Evolutionary conservation across 2,797 vertebrate genomes (phyloP), one percentile per base, ranked within the genome.

Genomic region (Artibeus lituratus): DNA sequence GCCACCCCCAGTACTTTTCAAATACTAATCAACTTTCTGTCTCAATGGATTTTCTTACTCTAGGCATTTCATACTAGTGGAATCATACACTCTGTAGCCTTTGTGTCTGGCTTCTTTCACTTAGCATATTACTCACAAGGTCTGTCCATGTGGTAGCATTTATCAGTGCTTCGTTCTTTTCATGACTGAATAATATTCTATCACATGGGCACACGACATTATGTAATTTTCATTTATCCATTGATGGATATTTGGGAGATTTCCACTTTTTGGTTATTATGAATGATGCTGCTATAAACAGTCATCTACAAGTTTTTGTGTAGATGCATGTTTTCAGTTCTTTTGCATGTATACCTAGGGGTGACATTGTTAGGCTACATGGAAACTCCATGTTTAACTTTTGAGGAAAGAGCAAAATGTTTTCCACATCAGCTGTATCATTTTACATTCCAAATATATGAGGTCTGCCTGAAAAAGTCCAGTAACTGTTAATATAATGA

Each of bases 61-160:
- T 91, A 51, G 10, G 65, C 44, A 19, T 72, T 57, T 65, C 39
- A 6, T 9, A 10, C 2, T 15, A 35, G 24, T 39, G 21, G 47
- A 26, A 32, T 55, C 18, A 26, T 4, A 53, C 8, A 42, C 32
- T 15, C 55, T 0, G 9, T 4, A 78, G 26, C 29, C 12, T 53
- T 32, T 39, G 19, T 29, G 8, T 21, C 37, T 37, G 47, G 3
- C 26, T 59, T 44, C 24, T 70, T 85, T 84, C 55, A 74, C 51
- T 83, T 44, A 37, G 0, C 2, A 2, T 5, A 7, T 24, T 22
- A 5, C 16, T 83, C 59, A 51, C 77, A 21, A 93, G 65, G 7
- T 35, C 4, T 1, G 24, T 7, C 16, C 35, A 35, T 1, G 35
- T 14, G 3, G 7, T 0, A 57, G 10, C 15, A 35, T 10, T 1